Base-by-base conservation (phyloP, 1,140 invertebrate genomes). In the Agrilus planipennis region DNA sequence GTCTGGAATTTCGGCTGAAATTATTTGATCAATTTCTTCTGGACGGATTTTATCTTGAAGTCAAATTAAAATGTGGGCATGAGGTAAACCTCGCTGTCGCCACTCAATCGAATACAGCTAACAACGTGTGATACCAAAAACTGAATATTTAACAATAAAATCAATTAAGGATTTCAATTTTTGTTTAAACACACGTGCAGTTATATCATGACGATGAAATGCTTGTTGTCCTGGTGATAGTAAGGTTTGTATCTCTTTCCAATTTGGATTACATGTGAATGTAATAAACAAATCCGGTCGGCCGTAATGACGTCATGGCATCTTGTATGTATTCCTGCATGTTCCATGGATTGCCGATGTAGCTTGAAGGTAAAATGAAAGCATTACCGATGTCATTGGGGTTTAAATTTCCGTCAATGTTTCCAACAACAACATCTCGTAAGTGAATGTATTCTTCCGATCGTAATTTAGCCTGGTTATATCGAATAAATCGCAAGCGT, bases 71-170 rank as follows among this genome's bases (percentile, higher is more conserved):
- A 31, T 51, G 42, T 38, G 44, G 25, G 43, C 39, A 43, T 54
- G 56, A 36, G 49, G 61, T 46, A 49, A 56, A 15, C 60, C 68
- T 43, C 55, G 29, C 15, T 31, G 9, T 42, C 72, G 67, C 57
- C 62, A 74, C 52, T 76, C 70, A 30, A 72, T 41, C 7, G 58
- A 55, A 40, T 69, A 69, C 58, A 71, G 62, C 43, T 64, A 50
- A 17, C 34, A 62, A 17, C 49, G 47, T 17, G 52, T 46, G 27
- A 43, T 27, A 22, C 54, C 55, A 46, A 61, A 63, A 17, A 60
- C 47, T 31, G 42, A 37, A 39, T 34, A 30, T 40, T 62, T 52
- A 9, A 42, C 44, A 47, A 61, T 60, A 14, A 54, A 52, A 46
- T 53, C 30, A 14, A 55, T 48, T 20, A 53, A 42, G 28, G 49